Evolutionary conservation across 2,888 invertebrate species (phyloP).

Genomic region (Eilema depressum): DNA sequence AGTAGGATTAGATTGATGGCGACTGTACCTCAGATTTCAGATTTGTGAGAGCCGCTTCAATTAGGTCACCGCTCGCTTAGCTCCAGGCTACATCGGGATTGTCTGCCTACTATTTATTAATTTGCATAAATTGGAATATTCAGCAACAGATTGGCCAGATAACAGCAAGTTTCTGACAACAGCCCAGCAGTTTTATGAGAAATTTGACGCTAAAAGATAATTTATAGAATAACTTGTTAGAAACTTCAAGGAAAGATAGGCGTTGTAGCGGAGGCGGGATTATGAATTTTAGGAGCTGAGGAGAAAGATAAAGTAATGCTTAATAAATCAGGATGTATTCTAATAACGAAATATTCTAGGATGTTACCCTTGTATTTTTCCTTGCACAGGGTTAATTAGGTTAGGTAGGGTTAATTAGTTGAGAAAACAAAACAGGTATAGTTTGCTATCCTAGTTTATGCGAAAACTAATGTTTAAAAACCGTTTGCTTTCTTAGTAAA

Average conservation of each 20-base stretch:
- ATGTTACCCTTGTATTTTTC: too few relatives aligned
- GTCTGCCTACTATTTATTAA: conserved; percentile 48
- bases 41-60: conserved; percentile 44
- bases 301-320: too few relatives aligned
- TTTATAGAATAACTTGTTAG: background rate
- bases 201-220: conserved; percentile 9
- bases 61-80: conserved; percentile 37
- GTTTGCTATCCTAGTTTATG: too few relatives aligned
- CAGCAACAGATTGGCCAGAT: conserved; percentile 48
- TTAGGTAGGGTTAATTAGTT: too few relatives aligned
- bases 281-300: background rate
- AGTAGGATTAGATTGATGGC: too few relatives aligned
- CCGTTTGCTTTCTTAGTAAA: too few relatives aligned
- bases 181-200: conserved; percentile 13
- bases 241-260: background rate
- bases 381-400: too few relatives aligned
- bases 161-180: conserved; percentile 24
- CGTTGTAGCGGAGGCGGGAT: background rate
- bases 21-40: conserved; percentile 28
- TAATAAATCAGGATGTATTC: too few relatives aligned
- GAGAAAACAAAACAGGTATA: too few relatives aligned
- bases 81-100: conserved; percentile 39
- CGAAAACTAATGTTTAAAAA: too few relatives aligned
- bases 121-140: conserved; percentile 54
- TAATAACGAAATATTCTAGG: too few relatives aligned